A percentile compares a stretch with the other conserved stretches of the same genome.
Conservation (phyloP, 2,888 invertebrate species). For the Pollenia amentaria region DNA sequence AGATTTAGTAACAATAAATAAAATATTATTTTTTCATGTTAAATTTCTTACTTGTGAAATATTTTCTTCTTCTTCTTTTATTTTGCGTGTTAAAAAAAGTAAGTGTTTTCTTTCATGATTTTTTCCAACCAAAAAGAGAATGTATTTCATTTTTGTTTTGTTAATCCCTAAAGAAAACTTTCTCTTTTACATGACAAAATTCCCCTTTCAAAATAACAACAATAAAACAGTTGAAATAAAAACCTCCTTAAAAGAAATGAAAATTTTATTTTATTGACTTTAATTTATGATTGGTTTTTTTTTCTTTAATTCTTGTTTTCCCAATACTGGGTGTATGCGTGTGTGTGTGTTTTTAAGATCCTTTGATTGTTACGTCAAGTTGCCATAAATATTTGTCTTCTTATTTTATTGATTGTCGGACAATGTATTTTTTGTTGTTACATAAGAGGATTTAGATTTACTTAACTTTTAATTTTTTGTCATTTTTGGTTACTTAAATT, state of each 20-base stretch:
- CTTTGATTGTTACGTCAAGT: constrained; percentile 35
- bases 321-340: constrained; percentile 48
- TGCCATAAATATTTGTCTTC: constrained; percentile 42
- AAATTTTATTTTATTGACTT: constrained; percentile 72
- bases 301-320: constrained; percentile 1
- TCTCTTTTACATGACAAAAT: constrained; percentile 54
- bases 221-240: constrained; percentile 75
- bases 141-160: constrained; percentile 11
- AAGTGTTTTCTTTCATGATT: constrained; percentile 47
- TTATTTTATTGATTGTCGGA: not conserved
- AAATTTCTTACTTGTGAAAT: constrained; percentile 20
- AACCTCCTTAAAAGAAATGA: constrained; percentile 72
- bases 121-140: not conserved
- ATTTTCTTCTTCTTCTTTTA: constrained; percentile 11
- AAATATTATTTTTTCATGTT: not conserved
- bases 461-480: constrained; percentile 30
- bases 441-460: not conserved
- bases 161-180: constrained; percentile 61
- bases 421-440: not conserved
- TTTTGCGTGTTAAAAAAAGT: constrained; percentile 33
- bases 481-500: not conserved
- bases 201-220: constrained; percentile 24
- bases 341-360: constrained; percentile 57
- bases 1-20: constrained; percentile 37
- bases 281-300: constrained; percentile 50